phyloP scores from a whole-genome alignment of 2,113 vertebrate species.

The Gallinago paraguaiae region DNA sequence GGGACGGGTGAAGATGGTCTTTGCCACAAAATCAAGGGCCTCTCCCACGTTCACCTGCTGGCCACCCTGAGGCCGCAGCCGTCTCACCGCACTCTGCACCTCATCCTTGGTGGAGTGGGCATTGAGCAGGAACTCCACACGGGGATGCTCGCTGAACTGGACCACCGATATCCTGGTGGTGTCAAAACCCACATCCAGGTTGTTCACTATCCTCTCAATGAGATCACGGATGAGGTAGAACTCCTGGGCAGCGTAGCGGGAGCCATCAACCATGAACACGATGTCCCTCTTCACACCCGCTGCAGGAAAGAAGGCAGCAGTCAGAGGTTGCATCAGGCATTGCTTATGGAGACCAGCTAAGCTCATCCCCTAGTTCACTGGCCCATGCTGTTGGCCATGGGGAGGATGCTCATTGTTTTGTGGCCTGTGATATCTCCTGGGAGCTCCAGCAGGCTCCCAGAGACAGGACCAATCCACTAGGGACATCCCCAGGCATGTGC shows the following conservation, averaged over 20 bases:
- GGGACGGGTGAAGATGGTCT: conserved; percentile 87
- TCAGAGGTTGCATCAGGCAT: background rate
- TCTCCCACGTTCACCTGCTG: conserved; percentile 81
- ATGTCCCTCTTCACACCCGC: conserved; percentile 84
- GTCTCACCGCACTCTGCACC: conserved; percentile 77
- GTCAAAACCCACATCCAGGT: conserved; percentile 86
- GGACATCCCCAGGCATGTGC: background rate
- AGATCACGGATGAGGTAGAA: conserved; percentile 83
- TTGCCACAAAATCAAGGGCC: conserved; percentile 87
- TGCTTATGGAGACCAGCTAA: background rate
- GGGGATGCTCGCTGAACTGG: conserved; percentile 89
- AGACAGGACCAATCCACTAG: background rate
- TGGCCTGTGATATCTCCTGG: background rate
- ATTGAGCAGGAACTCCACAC: conserved; percentile 86
- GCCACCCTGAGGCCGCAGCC: conserved; percentile 82
- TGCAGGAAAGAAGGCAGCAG: background rate
- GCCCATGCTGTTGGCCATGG: background rate
- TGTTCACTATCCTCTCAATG: conserved; percentile 83
- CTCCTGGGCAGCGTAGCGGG: conserved; percentile 75
- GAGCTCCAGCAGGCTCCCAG: background rate
- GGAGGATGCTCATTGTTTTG: background rate
- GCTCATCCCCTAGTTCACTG: background rate
- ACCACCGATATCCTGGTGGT: conserved; percentile 87
- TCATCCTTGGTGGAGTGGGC: conserved; percentile 86
- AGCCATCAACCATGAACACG: conserved; percentile 92